These are phyloP conservation scores for Auanema sp. DNA, from an alignment of 2,888 invertebrate species.

Conservation along the genomic window DNA sequence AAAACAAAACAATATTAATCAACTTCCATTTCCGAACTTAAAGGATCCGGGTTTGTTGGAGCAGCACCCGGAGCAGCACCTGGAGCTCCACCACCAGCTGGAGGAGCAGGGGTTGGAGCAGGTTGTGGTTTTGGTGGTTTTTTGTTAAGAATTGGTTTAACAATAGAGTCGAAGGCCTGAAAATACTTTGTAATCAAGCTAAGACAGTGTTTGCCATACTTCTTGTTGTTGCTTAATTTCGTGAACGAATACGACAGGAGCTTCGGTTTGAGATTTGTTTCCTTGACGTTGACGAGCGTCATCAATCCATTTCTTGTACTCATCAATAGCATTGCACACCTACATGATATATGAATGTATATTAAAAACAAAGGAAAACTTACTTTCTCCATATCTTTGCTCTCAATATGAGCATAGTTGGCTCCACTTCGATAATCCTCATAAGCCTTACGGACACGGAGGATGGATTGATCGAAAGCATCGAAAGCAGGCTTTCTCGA, in stretches of 20 bases:
- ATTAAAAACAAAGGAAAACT: constrained; percentile 56
- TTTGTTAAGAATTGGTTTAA: constrained; percentile 80
- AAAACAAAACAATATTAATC: constrained; percentile 9
- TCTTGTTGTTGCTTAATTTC: constrained; percentile 81
- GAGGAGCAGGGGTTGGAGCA: constrained; percentile 28
- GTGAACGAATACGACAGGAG: constrained; percentile 63
- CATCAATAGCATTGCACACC: constrained; percentile 72
- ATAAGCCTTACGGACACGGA: constrained; percentile 78
- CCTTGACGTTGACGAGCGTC: constrained; percentile 73
- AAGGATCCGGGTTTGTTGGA: too few species aligned
- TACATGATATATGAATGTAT: constrained; percentile 10
- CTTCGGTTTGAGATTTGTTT: constrained; percentile 40
- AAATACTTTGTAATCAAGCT: constrained; percentile 30
- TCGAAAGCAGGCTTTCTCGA: constrained; percentile 80
- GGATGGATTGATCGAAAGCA: constrained; percentile 78
- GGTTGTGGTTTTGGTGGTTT: constrained; percentile 78
- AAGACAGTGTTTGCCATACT: constrained; percentile 66
- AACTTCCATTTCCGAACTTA: constrained; percentile 17
- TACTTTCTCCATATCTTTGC: constrained; percentile 75
- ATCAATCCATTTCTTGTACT: constrained; percentile 82
- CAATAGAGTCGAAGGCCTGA: constrained; percentile 70
- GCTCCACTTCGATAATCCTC: constrained; percentile 65
- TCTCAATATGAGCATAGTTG: constrained; percentile 74
- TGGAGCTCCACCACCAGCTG: not conserved
- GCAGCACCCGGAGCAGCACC: not conserved